Base-by-base conservation (phyloP, 2,797 vertebrate species). In the Acanthurus leucopareius region DNA sequence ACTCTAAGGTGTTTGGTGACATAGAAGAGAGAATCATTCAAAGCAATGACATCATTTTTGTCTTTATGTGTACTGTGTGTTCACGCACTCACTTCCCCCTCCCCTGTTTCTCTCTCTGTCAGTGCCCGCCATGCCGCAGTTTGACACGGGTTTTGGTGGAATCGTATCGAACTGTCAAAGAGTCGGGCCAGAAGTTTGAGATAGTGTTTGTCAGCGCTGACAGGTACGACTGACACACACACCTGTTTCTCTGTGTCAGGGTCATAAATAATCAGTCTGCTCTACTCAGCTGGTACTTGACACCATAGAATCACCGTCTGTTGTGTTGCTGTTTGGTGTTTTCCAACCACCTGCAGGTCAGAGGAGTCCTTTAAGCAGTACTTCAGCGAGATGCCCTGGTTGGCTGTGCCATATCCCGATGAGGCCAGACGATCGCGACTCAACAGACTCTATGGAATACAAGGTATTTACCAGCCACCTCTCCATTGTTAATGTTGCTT, bases 311-410 rank as follows among this genome's bases (percentile, higher is more conserved):
- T 68, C 54, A 52, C 40, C 53, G 7, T 61, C 48, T 79, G 42
- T 15, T 49, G 32, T 51, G 20, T 40, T 52, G 57, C 35, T 54
- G 57, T 53, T 28, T 47, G 40, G 1, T 63, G 16, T 44, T 74
- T 51, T 58, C 52, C 10, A 2, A 45, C 38, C 48, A 4, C 11
- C 15, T 65, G 3, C 77, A 99, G 98, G 94, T 99, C 98, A 10
- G 98, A 99, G 93, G 98, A 99, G 80, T 99, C 98, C 1, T 99
- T 99, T 90, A 96, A 97, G 80, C 98, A 99, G 95, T 99, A 99
- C 90, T 99, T 99, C 95, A 98, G 97, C 0, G 98, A 99, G 95
- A 99, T 99, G 98, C 97, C 98, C 10, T 99, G 98, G 98, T 85
- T 98, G 15, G 97, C 98, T 0, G 94, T 99, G 65, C 98, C 98